Conservation (phyloP, 2,888 invertebrate species). For the Apodemia arnacis region DNA sequence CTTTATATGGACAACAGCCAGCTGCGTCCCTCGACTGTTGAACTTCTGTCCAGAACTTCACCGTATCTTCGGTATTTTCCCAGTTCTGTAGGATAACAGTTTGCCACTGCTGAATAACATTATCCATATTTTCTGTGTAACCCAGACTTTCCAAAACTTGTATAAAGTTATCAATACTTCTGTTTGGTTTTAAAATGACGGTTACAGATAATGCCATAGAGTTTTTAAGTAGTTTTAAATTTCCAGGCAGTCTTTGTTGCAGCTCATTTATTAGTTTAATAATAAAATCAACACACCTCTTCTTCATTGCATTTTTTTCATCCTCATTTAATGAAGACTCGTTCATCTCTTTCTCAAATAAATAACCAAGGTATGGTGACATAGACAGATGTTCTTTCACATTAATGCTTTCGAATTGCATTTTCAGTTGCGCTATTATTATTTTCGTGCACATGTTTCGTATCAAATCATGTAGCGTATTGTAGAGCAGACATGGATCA, state of each 20-base stretch:
- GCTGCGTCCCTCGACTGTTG: background rate
- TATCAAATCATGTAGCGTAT: conserved; percentile 37
- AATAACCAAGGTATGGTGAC: conserved; percentile 64
- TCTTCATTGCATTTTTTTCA: conserved; percentile 60
- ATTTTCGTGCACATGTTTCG: conserved; percentile 56
- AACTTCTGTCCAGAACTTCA: background rate
- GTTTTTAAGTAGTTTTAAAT: conserved; percentile 61
- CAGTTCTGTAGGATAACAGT: conserved; percentile 64
- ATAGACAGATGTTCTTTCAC: conserved; percentile 66
- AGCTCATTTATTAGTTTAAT: conserved; percentile 54
- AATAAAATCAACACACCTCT: conserved; percentile 59
- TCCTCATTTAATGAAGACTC: conserved; percentile 50
- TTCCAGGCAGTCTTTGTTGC: conserved; percentile 64
- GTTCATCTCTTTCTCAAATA: conserved; percentile 62
- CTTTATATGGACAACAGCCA: conserved; percentile 42
- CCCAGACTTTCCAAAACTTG: conserved; percentile 57
- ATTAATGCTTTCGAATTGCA: conserved; percentile 64
- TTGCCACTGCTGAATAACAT: conserved; percentile 67
- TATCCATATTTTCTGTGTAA: conserved; percentile 63
- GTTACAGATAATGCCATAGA: conserved; percentile 54
- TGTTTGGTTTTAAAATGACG: conserved; percentile 65
- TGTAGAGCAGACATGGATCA: conserved; percentile 39
- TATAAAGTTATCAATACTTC: conserved; percentile 56
- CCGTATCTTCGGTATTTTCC: conserved; percentile 51
- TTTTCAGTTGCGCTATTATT: conserved; percentile 60